A percentile compares a stretch with the other conserved stretches of the same genome.
These are phyloP conservation scores for Onthophagus sagittarius DNA, from an alignment of 2,888 invertebrate species.

Conservation along the genomic window DNA sequence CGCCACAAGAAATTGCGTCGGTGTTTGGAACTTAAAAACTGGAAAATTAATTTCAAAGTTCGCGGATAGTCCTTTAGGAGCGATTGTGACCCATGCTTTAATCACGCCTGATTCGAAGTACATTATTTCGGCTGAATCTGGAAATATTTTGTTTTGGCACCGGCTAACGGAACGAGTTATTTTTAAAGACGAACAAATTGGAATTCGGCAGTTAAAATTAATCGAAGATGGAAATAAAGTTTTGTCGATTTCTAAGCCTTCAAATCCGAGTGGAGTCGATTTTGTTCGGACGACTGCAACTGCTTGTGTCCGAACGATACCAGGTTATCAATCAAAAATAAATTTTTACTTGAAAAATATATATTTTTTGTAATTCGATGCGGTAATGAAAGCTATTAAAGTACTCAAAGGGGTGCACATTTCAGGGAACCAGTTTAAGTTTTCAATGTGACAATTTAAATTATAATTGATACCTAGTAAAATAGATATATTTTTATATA, in stretches of 20 bases:
- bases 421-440: too few relatives aligned
- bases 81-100: slow-evolving; percentile 89
- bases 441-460: too few relatives aligned
- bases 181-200: slow-evolving; percentile 79
- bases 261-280: slow-evolving; percentile 61
- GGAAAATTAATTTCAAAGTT: slow-evolving; percentile 82
- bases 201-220: slow-evolving; percentile 71
- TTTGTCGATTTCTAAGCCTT: slow-evolving; percentile 69
- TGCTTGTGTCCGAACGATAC: slow-evolving; percentile 66
- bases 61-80: slow-evolving; percentile 87
- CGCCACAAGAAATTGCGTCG: slow-evolving; percentile 90
- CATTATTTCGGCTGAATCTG: slow-evolving; percentile 89
- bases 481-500: too few relatives aligned
- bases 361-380: too few relatives aligned
- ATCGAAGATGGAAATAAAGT: slow-evolving; percentile 72
- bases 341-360: too few relatives aligned
- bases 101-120: slow-evolving; percentile 83
- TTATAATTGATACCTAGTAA: too few relatives aligned
- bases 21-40: slow-evolving; percentile 87
- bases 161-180: slow-evolving; percentile 69
- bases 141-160: slow-evolving; percentile 88
- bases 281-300: slow-evolving; percentile 62
- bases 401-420: too few relatives aligned
- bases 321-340: too few relatives aligned
- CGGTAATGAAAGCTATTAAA: too few relatives aligned